Evolutionary conservation across 2,113 vertebrate genomes (phyloP).

Genomic region (Perognathus longimembris): DNA sequence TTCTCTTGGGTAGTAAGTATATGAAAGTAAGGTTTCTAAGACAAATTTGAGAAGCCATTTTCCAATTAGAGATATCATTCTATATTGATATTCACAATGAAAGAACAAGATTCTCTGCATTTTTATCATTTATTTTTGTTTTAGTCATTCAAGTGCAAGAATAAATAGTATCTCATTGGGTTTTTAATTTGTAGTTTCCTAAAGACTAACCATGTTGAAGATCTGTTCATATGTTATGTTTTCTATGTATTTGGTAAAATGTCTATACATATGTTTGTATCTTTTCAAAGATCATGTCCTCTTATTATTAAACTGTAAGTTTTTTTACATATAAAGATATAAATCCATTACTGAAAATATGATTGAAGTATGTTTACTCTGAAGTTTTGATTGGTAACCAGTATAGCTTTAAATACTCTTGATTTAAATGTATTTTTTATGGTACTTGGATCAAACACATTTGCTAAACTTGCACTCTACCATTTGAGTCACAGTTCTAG

Average conservation of each 20-base stretch:
- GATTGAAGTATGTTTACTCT: neutral
- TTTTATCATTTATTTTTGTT: neutral
- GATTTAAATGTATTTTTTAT: neutral
- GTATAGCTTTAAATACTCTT: neutral
- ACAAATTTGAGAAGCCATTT: neutral
- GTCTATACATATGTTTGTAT: neutral
- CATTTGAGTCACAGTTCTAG: too few species aligned
- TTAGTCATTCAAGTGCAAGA: neutral
- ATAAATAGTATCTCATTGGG: neutral
- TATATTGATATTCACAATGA: neutral
- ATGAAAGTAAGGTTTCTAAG: neutral
- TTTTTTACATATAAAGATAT: neutral
- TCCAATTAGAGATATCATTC: neutral
- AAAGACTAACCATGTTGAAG: neutral
- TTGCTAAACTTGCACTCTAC: too few species aligned
- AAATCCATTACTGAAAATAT: neutral
- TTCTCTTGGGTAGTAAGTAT: neutral
- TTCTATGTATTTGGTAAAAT: too few species aligned
- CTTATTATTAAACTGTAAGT: neutral
- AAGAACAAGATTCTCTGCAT: neutral
- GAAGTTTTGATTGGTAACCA: neutral
- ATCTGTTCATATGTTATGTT: neutral
- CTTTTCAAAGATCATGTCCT: neutral
- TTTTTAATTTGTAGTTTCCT: slow-evolving; percentile 4
- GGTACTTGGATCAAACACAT: too few species aligned